A percentile compares a stretch with the other conserved stretches of the same genome.
These are phyloP conservation scores for Ochropleura leucogaster DNA, from an alignment of 2,888 invertebrate species.

Conservation along the genomic window DNA sequence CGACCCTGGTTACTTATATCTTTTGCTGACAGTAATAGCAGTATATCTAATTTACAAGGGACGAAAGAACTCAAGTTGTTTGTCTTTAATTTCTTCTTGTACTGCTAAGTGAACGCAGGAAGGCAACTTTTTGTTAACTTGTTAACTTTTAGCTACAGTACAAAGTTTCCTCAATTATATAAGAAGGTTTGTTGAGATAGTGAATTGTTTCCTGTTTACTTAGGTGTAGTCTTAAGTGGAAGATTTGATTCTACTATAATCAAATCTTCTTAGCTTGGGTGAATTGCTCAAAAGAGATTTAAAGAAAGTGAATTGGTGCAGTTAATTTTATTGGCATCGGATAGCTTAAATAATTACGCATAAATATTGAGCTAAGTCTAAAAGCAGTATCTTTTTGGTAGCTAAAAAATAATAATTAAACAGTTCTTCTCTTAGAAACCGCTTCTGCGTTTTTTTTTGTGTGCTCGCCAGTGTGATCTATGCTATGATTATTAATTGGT, in stretches of 20 bases:
- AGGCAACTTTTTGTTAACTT: constrained; percentile 28
- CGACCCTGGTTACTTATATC: no score
- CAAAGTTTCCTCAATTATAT: constrained; percentile 30
- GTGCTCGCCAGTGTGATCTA: neutral
- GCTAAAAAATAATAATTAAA: no score
- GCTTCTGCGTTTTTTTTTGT: no score
- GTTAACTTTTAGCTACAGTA: constrained; percentile 29
- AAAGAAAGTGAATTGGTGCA: no score
- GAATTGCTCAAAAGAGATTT: no score
- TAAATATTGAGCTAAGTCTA: no score
- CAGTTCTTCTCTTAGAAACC: no score
- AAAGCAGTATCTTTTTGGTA: no score
- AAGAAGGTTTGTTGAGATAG: constrained; percentile 27
- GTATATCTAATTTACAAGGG: constrained; percentile 51
- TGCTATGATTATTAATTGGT: neutral
- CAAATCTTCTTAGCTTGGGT: neutral
- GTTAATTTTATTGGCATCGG: no score
- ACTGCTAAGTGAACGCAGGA: constrained; percentile 15
- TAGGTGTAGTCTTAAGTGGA: neutral
- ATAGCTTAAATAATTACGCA: no score
- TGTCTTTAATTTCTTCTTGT: constrained; percentile 49
- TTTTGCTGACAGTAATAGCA: neutral
- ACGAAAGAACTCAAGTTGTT: constrained; percentile 40
- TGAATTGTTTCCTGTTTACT: constrained; percentile 35
- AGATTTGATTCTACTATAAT: neutral